These are phyloP conservation scores for Aricia agestis DNA, from an alignment of 1,140 invertebrate species.

Conservation along the genomic window DNA sequence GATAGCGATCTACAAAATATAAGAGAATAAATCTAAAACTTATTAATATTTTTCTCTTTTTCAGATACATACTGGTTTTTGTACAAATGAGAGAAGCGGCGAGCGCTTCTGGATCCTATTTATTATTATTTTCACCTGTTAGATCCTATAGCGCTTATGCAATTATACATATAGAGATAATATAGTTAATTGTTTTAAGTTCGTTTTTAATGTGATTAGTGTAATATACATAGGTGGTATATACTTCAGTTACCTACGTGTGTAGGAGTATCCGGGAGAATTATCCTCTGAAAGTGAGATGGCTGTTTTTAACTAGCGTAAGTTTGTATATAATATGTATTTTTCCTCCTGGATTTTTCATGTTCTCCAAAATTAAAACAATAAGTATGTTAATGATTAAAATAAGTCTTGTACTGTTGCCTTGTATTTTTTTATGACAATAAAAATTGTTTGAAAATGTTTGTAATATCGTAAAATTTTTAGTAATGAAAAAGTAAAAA, in stretches of 20 bases:
- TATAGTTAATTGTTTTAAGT: conserved; percentile 63
- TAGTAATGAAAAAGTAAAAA: not conserved
- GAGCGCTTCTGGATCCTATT: conserved; percentile 55
- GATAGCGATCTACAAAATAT: too few relatives aligned
- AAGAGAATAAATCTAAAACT: not conserved
- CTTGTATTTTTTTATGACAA: conserved; percentile 1
- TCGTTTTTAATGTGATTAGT: conserved; percentile 58
- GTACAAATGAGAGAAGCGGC: conserved; percentile 57
- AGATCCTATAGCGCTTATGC: conserved; percentile 61
- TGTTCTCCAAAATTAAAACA: conserved; percentile 10
- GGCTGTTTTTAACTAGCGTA: conserved; percentile 21
- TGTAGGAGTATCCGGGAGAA: conserved; percentile 38
- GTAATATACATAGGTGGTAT: conserved; percentile 46
- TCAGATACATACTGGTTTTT: conserved; percentile 55
- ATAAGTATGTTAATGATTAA: conserved; percentile 12
- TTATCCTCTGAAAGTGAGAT: conserved; percentile 35
- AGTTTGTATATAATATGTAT: conserved; percentile 23
- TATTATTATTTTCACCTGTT: conserved; percentile 66
- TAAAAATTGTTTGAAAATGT: not conserved
- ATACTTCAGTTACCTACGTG: conserved; percentile 49
- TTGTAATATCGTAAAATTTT: not conserved
- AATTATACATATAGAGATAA: conserved; percentile 67
- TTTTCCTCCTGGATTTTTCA: conserved; percentile 13
- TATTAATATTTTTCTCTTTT: conserved; percentile 28
- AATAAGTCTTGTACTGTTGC: conserved; percentile 7